A percentile compares a stretch with the other conserved stretches of the same genome.
phyloP scores from a whole-genome alignment of 1,140 invertebrate genomes.

The Danaus plexippus region DNA sequence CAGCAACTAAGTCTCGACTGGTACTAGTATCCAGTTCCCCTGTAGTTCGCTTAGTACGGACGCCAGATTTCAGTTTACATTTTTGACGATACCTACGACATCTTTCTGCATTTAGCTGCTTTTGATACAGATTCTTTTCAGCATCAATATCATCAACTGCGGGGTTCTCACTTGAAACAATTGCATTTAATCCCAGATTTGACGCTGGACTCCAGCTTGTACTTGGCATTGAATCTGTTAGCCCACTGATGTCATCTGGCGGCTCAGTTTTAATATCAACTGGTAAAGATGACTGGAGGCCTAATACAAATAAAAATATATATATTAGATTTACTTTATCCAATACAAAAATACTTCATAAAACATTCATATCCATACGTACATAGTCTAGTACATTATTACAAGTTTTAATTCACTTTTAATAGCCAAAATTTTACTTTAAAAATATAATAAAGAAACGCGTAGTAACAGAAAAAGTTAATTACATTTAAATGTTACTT shows the following conservation, averaged over 20 bases:
- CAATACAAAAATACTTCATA: too few species aligned
- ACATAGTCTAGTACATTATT: too few species aligned
- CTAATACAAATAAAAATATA: slow-evolving; percentile 19
- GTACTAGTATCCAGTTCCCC: slow-evolving; percentile 5
- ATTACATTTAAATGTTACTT: too few species aligned
- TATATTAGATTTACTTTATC: slow-evolving; percentile 9
- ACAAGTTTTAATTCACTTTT: too few species aligned
- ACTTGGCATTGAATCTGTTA: slow-evolving; percentile 12
- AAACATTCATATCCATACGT: too few species aligned
- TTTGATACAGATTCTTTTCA: slow-evolving; percentile 9
- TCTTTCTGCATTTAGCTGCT: slow-evolving; percentile 14
- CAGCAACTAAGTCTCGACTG: too few species aligned
- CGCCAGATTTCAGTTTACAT: slow-evolving; percentile 4
- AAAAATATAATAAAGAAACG: too few species aligned
- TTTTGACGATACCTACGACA: slow-evolving; percentile 15
- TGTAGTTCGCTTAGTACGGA: slow-evolving; percentile 10
- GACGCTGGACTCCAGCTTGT: background rate
- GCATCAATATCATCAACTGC: slow-evolving; percentile 8
- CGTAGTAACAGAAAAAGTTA: too few species aligned
- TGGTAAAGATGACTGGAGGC: too few species aligned
- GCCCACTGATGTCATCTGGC: too few species aligned
- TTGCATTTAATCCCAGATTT: background rate
- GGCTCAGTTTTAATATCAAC: too few species aligned
- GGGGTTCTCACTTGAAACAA: slow-evolving; percentile 12
- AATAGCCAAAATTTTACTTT: too few species aligned